Conservation (phyloP, 2,797 vertebrate genomes). For the Mus caroli region DNA sequence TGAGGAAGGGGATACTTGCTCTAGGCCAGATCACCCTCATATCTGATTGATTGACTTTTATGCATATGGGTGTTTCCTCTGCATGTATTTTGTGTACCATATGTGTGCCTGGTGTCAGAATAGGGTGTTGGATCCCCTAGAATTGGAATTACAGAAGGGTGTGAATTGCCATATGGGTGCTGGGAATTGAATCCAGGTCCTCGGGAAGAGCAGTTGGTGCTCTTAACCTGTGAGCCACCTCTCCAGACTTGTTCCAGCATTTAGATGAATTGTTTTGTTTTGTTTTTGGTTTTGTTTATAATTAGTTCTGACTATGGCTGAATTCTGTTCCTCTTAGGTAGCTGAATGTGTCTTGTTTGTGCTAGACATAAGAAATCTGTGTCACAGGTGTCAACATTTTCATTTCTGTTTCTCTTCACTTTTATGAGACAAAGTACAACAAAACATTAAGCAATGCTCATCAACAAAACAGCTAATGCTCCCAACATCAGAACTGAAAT, state of each 20-base stretch:
- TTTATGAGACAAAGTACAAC: not conserved
- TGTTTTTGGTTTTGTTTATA: conserved; percentile 44
- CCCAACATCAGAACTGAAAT: not conserved
- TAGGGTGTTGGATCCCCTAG: not conserved
- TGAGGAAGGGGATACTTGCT: not conserved
- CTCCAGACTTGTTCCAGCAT: not conserved
- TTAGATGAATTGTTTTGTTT: not conserved
- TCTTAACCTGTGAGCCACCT: not conserved
- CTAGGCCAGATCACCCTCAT: not conserved
- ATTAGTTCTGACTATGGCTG: conserved; percentile 16
- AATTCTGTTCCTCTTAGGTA: conserved; percentile 11
- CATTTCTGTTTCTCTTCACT: conserved; percentile 41
- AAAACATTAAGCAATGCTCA: conserved; percentile 51
- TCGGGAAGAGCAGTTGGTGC: not conserved
- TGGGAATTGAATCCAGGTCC: not conserved
- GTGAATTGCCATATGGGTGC: not conserved
- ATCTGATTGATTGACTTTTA: not conserved
- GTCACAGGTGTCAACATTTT: not conserved
- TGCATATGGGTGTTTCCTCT: not conserved
- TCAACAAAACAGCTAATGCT: not conserved
- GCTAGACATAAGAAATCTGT: conserved; percentile 21
- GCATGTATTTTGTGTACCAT: not conserved
- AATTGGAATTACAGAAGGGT: not conserved
- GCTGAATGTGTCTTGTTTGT: not conserved
- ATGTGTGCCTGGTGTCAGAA: not conserved